A percentile compares a stretch with the other conserved stretches of the same genome.
These are phyloP conservation scores for Cacoxenus indagator DNA, from an alignment of 2,888 invertebrate species.

Conservation along the genomic window DNA sequence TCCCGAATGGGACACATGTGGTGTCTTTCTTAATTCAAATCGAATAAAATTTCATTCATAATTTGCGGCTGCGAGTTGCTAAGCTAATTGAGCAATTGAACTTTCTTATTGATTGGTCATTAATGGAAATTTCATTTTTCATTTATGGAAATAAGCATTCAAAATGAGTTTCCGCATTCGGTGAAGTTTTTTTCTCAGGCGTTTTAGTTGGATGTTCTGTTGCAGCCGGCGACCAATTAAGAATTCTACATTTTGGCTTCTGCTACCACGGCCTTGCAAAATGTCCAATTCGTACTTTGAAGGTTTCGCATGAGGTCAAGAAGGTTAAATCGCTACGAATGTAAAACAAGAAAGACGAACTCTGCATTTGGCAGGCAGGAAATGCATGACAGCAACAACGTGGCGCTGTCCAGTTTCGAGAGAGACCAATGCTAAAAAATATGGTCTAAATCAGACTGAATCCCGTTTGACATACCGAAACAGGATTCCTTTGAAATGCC, in stretches of 20 bases:
- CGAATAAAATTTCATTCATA: slow-evolving; percentile 44
- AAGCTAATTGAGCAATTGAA: slow-evolving; percentile 59
- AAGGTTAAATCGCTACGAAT: neutral
- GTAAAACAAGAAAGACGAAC: neutral
- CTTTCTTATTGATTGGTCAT: slow-evolving; percentile 49
- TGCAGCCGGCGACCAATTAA: neutral
- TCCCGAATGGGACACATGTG: slow-evolving; percentile 2
- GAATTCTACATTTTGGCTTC: neutral
- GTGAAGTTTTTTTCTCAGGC: neutral
- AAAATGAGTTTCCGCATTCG: neutral
- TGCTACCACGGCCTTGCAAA: neutral
- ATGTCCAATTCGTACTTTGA: neutral
- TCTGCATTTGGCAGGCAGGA: neutral
- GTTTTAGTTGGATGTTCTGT: neutral
- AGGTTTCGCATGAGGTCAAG: slow-evolving; percentile 15
- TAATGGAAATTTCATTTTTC: slow-evolving; percentile 30
- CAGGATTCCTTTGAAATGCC: neutral
- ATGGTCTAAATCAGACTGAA: neutral
- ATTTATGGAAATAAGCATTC: neutral
- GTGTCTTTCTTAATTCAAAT: slow-evolving; percentile 20
- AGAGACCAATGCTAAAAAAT: neutral
- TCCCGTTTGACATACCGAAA: neutral
- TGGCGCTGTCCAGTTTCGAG: neutral
- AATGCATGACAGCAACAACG: neutral
- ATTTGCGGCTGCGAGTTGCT: neutral